Base-by-base conservation (phyloP, 2,888 invertebrate species). In the Chouioia cunea region DNA sequence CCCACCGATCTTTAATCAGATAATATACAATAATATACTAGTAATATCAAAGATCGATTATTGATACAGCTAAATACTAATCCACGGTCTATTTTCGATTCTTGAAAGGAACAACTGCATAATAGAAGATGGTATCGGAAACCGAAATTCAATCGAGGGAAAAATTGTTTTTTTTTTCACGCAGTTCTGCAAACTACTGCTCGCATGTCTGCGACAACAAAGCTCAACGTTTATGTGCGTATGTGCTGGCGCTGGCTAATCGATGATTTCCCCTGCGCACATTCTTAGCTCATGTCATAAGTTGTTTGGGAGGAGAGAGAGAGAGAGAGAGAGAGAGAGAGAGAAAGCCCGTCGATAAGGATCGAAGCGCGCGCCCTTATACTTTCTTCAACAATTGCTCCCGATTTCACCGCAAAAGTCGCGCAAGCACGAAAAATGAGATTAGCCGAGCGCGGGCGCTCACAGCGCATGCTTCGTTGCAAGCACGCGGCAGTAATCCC, bases 361-460 rank as follows among this genome's bases (percentile, higher is more conserved):
- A 67, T 60, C 59, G 53, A 14, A n/a, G 18, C 15, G 23, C 20
- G n/a, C 48, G 12, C 36, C 36, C 36, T 15, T 63, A n/a, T 63
- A 36, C 36, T 36, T 36, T 36, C 36, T 36, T 16, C n/a, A 15
- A n/a, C 12, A 15, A 27, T 14, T 47, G 23, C 23, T 22, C 18
- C 20, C 53, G 27, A 36, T 65, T 65, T 57, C 36, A 18, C 22
- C 16, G 48, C 57, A 20, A 46, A 36, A 63, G 12, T 68, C 64
- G 43, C 46, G 53, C 64, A 52, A 63, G 70, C 64, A 48, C 65
- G 48, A 54, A 43, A 70, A 70, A 70, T 59, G 65, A 59, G 70
- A 70, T 70, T 70, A 65, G 64, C 44, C 36, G 22, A 27, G 27
- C 20, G 48, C 27, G 36, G 27, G 16, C 47, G 10, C 27, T 22